Conservation (phyloP, 2,888 invertebrate genomes). For the Platycheirus rosarum region DNA sequence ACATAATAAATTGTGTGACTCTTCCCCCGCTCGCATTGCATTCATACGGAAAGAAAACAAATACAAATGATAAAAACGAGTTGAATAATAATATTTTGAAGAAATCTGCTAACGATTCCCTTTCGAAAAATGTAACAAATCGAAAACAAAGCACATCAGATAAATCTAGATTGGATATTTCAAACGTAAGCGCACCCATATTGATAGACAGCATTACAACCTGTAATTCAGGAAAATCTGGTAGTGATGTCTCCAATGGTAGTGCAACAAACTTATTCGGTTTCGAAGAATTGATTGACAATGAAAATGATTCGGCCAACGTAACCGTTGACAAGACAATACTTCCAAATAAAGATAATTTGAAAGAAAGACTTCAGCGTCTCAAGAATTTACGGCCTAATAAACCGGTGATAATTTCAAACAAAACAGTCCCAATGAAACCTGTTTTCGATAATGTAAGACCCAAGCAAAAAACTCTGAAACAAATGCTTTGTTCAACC, state of each 20-base stretch:
- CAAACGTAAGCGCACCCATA: no score
- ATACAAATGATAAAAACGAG: conserved; percentile 6
- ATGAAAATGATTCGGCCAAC: conserved; percentile 35
- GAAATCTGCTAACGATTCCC: no score
- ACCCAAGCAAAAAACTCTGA: conserved; percentile 76
- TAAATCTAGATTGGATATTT: no score
- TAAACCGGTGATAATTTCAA: conserved; percentile 28
- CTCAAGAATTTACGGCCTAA: conserved; percentile 77
- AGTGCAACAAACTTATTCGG: conserved; percentile 76
- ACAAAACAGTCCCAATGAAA: conserved; percentile 26
- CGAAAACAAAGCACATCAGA: no score
- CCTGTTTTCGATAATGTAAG: conserved; percentile 74
- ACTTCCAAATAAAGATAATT: conserved; percentile 33
- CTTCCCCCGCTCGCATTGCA: conserved; percentile 76
- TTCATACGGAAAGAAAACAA: conserved; percentile 37
- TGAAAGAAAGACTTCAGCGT: conserved; percentile 77
- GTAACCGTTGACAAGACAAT: conserved; percentile 2
- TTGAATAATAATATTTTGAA: no score
- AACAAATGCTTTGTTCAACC: conserved; percentile 80
- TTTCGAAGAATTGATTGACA: conserved; percentile 78
- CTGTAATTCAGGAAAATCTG: neutral
- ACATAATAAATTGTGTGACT: conserved; percentile 78
- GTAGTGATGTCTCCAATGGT: neutral
- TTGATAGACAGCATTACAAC: neutral
- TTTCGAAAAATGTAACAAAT: neutral